These are phyloP conservation scores for Athripsodes cinereus DNA, from an alignment of 2,888 invertebrate species.

Conservation along the genomic window DNA sequence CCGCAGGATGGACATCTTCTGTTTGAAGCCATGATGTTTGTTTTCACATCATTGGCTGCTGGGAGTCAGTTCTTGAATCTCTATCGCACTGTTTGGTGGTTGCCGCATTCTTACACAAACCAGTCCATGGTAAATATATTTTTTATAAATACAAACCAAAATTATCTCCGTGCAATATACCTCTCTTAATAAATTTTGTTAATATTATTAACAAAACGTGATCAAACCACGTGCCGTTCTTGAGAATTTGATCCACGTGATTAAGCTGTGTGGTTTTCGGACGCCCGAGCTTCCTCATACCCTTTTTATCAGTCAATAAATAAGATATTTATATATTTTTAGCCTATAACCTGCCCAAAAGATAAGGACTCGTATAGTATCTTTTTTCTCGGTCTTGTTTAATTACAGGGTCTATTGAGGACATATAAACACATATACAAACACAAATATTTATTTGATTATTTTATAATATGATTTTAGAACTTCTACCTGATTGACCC, in stretches of 20 bases:
- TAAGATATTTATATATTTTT: too few species aligned
- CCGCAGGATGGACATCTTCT: constrained; percentile 73
- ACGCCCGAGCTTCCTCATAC: too few species aligned
- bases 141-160: background rate
- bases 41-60: constrained; percentile 71
- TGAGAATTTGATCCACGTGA: too few species aligned
- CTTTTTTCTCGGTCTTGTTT: too few species aligned
- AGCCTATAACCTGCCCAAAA: too few species aligned
- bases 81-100: constrained; percentile 96
- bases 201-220: background rate
- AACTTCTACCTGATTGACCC: constrained; percentile 92
- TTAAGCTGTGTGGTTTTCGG: too few species aligned
- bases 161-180: background rate
- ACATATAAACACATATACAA: too few species aligned
- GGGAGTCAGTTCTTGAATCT: constrained; percentile 90
- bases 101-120: constrained; percentile 84
- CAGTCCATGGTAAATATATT: constrained; percentile 71
- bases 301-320: too few species aligned
- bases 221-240: background rate
- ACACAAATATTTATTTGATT: too few species aligned
- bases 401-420: too few species aligned
- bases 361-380: too few species aligned
- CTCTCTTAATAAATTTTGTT: background rate
- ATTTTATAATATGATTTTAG: constrained; percentile 67
- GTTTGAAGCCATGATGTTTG: constrained; percentile 81